phyloP scores from a whole-genome alignment of 2,888 invertebrate species.

The Quadriops clusia region DNA sequence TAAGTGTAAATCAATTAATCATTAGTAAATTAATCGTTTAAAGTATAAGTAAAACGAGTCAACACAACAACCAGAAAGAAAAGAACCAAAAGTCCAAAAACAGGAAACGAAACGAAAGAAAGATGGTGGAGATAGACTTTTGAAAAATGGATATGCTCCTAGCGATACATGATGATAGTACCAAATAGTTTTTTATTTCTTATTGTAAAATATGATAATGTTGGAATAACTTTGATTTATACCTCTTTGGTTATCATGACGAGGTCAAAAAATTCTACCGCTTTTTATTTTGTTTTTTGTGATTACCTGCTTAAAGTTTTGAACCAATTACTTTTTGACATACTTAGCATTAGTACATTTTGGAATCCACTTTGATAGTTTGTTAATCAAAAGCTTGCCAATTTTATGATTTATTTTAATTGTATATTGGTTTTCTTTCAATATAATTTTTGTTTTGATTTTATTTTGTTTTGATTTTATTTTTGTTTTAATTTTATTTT shows the following conservation, averaged over 20 bases:
- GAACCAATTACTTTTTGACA: too few species aligned
- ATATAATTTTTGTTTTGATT: slow-evolving; percentile 3
- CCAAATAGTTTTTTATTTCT: slow-evolving; percentile 8
- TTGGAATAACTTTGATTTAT: too few species aligned
- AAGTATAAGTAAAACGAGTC: slow-evolving; percentile 13
- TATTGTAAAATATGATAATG: too few species aligned
- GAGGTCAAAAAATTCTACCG: too few species aligned
- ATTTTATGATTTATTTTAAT: neutral
- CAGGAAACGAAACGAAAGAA: slow-evolving; percentile 10
- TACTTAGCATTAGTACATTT: too few species aligned
- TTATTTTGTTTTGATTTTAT: neutral
- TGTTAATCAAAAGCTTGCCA: too few species aligned
- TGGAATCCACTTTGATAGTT: too few species aligned
- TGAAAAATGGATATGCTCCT: slow-evolving; percentile 26
- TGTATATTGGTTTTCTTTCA: slow-evolving; percentile 3
- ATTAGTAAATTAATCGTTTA: slow-evolving; percentile 8
- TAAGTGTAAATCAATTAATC: slow-evolving; percentile 13
- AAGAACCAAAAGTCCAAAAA: slow-evolving; percentile 11
- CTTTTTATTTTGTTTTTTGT: too few species aligned
- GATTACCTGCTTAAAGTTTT: too few species aligned
- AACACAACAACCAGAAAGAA: slow-evolving; percentile 12
- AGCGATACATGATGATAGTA: slow-evolving; percentile 13
- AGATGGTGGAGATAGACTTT: slow-evolving; percentile 16
- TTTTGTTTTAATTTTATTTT: slow-evolving; percentile 5
- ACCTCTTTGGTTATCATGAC: too few species aligned